phyloP scores from a whole-genome alignment of 2,797 vertebrate species.

The Coracias cyanogaster region DNA sequence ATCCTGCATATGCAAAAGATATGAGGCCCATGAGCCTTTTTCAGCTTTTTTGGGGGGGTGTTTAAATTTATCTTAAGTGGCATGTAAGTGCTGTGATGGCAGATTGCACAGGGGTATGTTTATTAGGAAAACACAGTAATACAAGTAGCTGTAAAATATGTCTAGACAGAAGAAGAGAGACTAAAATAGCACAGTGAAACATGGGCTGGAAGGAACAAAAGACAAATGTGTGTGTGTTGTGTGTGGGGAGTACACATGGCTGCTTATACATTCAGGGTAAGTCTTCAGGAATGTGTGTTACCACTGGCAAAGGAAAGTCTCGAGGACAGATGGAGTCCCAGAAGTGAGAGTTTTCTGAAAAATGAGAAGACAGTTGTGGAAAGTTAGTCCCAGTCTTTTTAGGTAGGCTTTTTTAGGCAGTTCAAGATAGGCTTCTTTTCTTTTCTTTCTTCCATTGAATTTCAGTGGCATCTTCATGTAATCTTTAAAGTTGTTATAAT shows the following conservation, averaged over 20 bases:
- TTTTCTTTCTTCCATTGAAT: neutral
- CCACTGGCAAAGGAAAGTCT: neutral
- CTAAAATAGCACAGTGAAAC: neutral
- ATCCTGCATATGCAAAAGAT: neutral
- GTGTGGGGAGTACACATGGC: neutral
- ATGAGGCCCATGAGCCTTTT: rapidly evolving
- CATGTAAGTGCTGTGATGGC: neutral
- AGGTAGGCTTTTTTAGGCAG: neutral
- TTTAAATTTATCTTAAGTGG: neutral
- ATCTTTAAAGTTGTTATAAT: neutral
- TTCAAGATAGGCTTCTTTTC: neutral
- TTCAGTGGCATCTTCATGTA: neutral
- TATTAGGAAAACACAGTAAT: neutral
- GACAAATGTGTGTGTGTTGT: neutral
- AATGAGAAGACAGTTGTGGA: neutral
- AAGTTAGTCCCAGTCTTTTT: neutral
- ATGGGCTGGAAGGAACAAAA: neutral
- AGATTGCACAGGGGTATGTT: neutral
- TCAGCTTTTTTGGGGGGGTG: neutral
- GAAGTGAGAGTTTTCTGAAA: neutral
- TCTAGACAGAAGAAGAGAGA: conserved; percentile 1
- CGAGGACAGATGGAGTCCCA: neutral
- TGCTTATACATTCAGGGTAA: neutral
- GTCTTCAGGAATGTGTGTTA: neutral
- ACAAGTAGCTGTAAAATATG: neutral